These are phyloP conservation scores for Carduelis carduelis DNA, from an alignment of 2,797 vertebrate species.

Conservation along the genomic window DNA sequence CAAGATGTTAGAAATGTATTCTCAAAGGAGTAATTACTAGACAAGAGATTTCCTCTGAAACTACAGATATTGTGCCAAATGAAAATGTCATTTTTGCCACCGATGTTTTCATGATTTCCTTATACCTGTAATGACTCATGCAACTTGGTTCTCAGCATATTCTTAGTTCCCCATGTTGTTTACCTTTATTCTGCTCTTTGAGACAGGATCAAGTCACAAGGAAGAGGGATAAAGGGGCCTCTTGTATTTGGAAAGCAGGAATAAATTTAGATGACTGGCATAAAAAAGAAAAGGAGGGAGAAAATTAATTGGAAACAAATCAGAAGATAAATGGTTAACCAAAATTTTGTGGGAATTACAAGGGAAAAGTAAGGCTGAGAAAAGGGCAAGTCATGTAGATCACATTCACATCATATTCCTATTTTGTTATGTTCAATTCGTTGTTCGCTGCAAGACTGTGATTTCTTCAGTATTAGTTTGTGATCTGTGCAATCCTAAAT, in stretches of 20 bases:
- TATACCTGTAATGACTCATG: not conserved
- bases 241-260: not conserved
- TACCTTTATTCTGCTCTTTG: not conserved
- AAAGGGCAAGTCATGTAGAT: not conserved
- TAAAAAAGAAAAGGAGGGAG: not conserved
- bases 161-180: not conserved
- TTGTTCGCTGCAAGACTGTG: not conserved
- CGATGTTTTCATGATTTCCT: not conserved
- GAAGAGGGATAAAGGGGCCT: not conserved
- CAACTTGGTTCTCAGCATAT: not conserved
- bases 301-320: not conserved
- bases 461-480: not conserved
- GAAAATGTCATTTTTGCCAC: not conserved
- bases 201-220: not conserved
- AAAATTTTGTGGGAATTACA: not conserved
- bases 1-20: not conserved
- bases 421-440: not conserved
- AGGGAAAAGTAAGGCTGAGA: not conserved
- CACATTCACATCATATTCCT: not conserved
- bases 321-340: not conserved
- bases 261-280: not conserved
- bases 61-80: not conserved
- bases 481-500: not conserved
- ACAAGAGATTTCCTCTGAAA: not conserved
- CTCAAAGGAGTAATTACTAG: not conserved